Conservation (phyloP, 2,888 invertebrate genomes). For the Platypus cylindrus region DNA sequence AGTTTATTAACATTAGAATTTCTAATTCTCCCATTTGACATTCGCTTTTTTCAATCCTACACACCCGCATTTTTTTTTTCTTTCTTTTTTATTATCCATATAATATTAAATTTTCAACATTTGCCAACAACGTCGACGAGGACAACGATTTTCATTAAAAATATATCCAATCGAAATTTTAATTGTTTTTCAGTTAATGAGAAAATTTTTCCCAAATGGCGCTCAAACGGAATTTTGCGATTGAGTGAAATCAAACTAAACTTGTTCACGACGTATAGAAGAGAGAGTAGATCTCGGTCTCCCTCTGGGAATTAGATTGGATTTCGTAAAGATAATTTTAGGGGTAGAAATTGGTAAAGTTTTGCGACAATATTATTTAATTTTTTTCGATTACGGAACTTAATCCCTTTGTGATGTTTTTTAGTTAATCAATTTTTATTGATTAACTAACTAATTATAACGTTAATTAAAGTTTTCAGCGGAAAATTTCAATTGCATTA, state of each 20-base stretch:
- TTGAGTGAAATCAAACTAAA: constrained; percentile 9
- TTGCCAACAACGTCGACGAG: too few relatives aligned
- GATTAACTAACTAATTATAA: too few relatives aligned
- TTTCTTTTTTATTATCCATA: too few relatives aligned
- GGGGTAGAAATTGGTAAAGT: constrained; percentile 9
- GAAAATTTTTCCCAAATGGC: constrained; percentile 6
- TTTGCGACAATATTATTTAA: constrained; percentile 7
- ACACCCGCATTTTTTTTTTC: too few relatives aligned
- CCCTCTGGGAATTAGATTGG: constrained; percentile 6
- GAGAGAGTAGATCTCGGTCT: constrained; percentile 4
- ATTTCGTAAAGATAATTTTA: constrained; percentile 10
- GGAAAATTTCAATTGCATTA: too few relatives aligned
- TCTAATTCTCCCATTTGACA: too few relatives aligned
- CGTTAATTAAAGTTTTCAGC: too few relatives aligned
- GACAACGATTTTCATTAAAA: constrained; percentile 20
- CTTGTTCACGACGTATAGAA: constrained; percentile 4
- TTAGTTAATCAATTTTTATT: too few relatives aligned
- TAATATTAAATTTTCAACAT: too few relatives aligned
- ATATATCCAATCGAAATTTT: constrained; percentile 10
- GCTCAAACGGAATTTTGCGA: constrained; percentile 5
- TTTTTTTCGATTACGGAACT: constrained; percentile 8
- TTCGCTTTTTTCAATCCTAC: too few relatives aligned
- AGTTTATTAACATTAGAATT: too few relatives aligned
- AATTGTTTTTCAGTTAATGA: constrained; percentile 7
- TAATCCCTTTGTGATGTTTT: too few relatives aligned